Evolutionary conservation across 2,113 vertebrate genomes (phyloP), one percentile per base, ranked within the genome.

Genomic region (Rhodinocichla rosea): DNA sequence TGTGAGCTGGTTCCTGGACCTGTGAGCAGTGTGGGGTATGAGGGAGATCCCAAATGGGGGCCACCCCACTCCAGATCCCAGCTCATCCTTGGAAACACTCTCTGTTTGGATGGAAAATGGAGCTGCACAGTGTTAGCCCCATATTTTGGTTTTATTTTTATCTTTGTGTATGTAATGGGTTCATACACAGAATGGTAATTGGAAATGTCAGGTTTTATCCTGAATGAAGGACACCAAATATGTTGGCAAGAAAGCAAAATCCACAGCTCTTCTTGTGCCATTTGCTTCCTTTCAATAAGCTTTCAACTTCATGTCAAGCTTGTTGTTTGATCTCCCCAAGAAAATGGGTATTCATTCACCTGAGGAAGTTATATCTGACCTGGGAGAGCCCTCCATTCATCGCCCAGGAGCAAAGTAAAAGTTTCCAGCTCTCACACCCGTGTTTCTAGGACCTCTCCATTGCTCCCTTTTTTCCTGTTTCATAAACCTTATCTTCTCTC

Each of bases 181-280:
- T 81, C 39, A 70, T 47, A 23, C 14, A 19, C 2, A 7, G 60
- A 79, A 75, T 37, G 20, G 56, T 65, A 78, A 70, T 52, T 74
- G 63, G 27, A 94, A 82, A 91, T 75, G 47, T 75, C 47, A 78
- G 10, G 42, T 59, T 92, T 70, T 84, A 67, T 47, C 42, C 37
- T 50, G 35, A 87, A 39, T 30, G 45, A 86, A 86, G 74, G 59
- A 56, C 40, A 83, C 7, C 22, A 53, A 49, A 40, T 74, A 65
- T 24, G 19, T n/a, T 73, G 57, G 7, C 44, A 86, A 57, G 76
- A 92, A 92, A 83, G 26, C 13, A 92, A 81, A 94, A 65, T 62
- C 42, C 42, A 42, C 0, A 0, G 8, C 45, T 86, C 37, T 71
- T 93, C 37, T 90, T 0, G 0, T 69, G 39, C 15, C 0, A 1